A percentile compares a stretch with the other conserved stretches of the same genome.
Conservation (phyloP, 1,140 invertebrate genomes). For the Drosophila pseudoobscura region DNA sequence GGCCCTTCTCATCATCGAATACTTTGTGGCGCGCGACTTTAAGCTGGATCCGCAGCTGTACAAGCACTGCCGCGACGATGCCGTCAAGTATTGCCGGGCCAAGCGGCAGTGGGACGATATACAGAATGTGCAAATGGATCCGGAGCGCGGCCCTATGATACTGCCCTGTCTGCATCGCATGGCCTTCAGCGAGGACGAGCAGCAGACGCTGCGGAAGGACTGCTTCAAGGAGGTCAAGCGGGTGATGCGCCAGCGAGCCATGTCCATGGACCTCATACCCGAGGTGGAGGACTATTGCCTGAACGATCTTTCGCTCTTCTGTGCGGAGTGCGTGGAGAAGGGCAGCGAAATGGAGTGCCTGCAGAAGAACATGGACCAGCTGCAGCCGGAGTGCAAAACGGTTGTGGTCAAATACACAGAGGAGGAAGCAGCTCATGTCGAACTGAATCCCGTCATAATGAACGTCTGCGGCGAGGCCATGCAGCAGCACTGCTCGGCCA, state of each 20-base stretch:
- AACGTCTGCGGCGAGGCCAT: conserved; percentile 92
- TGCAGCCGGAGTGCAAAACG: conserved; percentile 82
- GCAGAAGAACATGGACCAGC: conserved; percentile 93
- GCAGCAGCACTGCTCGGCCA: conserved; percentile 90
- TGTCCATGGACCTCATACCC: conserved; percentile 96
- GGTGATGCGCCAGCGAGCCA: conserved; percentile 95
- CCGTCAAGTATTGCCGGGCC: conserved; percentile 91
- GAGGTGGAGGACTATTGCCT: conserved; percentile 96
- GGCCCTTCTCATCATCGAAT: conserved; percentile 97
- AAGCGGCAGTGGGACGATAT: conserved; percentile 90
- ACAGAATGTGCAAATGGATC: conserved; percentile 87
- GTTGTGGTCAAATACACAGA: conserved; percentile 95
- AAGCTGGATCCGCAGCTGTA: conserved; percentile 96
- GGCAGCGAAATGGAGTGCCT: conserved; percentile 96
- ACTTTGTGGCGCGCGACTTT: conserved; percentile 97
- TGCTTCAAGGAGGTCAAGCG: conserved; percentile 91
- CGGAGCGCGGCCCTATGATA: conserved; percentile 90
- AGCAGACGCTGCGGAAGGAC: conserved; percentile 86
- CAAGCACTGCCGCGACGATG: conserved; percentile 93
- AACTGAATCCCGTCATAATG: conserved; percentile 93
- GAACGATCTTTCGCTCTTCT: conserved; percentile 91
- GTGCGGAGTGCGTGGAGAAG: conserved; percentile 92
- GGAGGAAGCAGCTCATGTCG: conserved; percentile 92
- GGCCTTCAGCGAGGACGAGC: conserved; percentile 90
- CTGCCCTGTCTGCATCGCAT: conserved; percentile 96